These are phyloP conservation scores for Barypeithes pellucidus DNA, from an alignment of 2,888 invertebrate species.

Conservation along the genomic window DNA sequence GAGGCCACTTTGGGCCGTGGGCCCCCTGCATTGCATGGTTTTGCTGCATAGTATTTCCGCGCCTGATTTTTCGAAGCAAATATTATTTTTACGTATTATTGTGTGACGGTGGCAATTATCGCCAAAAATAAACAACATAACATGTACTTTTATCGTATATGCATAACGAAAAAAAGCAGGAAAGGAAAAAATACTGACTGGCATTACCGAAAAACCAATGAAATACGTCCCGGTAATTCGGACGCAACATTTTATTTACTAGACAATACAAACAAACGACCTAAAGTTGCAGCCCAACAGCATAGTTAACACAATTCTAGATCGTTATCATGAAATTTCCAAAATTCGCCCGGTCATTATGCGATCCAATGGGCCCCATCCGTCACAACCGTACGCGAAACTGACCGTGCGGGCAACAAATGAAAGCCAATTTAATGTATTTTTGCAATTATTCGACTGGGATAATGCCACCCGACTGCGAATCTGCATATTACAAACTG, in stretches of 20 bases:
- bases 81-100: too few relatives aligned
- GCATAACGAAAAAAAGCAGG: too few relatives aligned
- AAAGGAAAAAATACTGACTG: too few relatives aligned
- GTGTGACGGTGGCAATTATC: too few relatives aligned
- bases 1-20: too few relatives aligned
- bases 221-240: neutral
- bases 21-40: too few relatives aligned
- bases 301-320: slow-evolving; percentile 44
- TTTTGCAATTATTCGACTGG: slow-evolving; percentile 53
- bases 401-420: slow-evolving; percentile 42
- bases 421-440: slow-evolving; percentile 54
- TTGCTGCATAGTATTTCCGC: too few relatives aligned
- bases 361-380: slow-evolving; percentile 50
- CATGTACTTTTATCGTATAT: too few relatives aligned
- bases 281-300: slow-evolving; percentile 21
- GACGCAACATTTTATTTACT: slow-evolving; percentile 12
- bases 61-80: too few relatives aligned
- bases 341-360: slow-evolving; percentile 53
- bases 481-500: slow-evolving; percentile 49
- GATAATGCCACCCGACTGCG: slow-evolving; percentile 48
- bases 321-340: slow-evolving; percentile 56
- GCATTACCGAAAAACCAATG: neutral
- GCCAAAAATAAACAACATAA: too few relatives aligned
- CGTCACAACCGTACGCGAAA: slow-evolving; percentile 37
- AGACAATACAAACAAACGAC: slow-evolving; percentile 37